Conservation (phyloP, 2,797 vertebrate species). For the Malurus leucopterus region DNA sequence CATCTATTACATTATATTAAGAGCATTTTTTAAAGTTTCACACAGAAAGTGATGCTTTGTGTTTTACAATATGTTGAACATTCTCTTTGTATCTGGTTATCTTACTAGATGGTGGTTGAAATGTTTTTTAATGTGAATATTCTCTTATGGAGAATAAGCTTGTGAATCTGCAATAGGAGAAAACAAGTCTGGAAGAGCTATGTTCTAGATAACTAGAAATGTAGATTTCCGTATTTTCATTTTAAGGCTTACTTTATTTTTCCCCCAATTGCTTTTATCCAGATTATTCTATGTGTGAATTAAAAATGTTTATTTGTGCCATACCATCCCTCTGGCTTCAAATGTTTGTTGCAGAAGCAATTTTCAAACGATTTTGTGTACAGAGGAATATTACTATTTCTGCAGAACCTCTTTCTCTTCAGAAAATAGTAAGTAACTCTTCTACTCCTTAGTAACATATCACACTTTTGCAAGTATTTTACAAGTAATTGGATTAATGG, state of each 20-base stretch:
- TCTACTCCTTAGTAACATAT: background rate
- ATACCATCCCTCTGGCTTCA: conserved; percentile 84
- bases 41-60: background rate
- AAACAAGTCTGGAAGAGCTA: background rate
- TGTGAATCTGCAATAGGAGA: background rate
- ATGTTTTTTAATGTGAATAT: background rate
- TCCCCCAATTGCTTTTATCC: background rate
- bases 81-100: background rate
- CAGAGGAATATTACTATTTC: conserved; percentile 70
- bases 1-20: background rate
- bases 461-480: background rate
- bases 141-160: background rate
- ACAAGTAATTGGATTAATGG: background rate
- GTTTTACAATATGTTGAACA: background rate
- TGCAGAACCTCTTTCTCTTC: conserved; percentile 80
- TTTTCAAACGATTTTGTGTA: conserved; percentile 84
- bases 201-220: background rate
- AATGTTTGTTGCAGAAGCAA: conserved; percentile 83
- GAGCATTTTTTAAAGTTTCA: background rate
- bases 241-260: background rate
- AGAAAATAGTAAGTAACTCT: conserved; percentile 82
- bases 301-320: conserved; percentile 78
- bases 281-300: conserved; percentile 77
- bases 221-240: background rate
- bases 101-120: background rate